Conservation (phyloP, 2,888 invertebrate species). For the Chymomyza amoena region DNA sequence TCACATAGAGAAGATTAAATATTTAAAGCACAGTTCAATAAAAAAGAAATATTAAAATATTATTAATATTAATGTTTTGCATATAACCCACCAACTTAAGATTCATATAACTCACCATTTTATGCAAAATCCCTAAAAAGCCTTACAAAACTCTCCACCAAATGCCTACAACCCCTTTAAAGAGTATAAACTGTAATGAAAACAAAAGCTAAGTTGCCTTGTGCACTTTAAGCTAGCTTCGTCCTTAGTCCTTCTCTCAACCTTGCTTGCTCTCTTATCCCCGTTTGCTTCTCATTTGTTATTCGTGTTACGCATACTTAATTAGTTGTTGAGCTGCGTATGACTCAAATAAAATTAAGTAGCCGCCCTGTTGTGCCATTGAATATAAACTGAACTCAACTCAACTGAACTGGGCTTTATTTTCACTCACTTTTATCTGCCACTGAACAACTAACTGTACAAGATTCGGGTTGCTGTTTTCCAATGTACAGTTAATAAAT, state of each 20-base stretch:
- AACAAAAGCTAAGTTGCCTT: background rate
- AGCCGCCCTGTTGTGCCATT: conserved; percentile 1
- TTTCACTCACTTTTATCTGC: background rate
- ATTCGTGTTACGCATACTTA: conserved; percentile 14
- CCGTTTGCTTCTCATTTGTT: background rate
- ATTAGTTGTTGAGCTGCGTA: conserved; percentile 7
- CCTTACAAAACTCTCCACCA: too few species aligned
- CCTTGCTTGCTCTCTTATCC: background rate
- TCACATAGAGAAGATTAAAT: too few species aligned
- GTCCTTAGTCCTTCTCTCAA: background rate
- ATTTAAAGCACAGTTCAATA: too few species aligned
- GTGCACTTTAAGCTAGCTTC: background rate
- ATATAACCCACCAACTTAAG: too few species aligned
- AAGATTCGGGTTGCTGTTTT: background rate
- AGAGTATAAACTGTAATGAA: too few species aligned
- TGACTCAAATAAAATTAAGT: conserved; percentile 4
- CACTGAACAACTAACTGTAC: background rate
- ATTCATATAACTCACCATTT: too few species aligned
- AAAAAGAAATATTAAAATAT: too few species aligned
- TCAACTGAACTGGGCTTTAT: background rate
- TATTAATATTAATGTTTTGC: too few species aligned
- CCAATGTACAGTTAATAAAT: background rate
- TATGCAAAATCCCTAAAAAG: too few species aligned
- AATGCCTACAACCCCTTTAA: too few species aligned
- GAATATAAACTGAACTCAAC: background rate